Evolutionary conservation across 2,888 invertebrate species (phyloP).

Genomic region (Orthosia gothica): DNA sequence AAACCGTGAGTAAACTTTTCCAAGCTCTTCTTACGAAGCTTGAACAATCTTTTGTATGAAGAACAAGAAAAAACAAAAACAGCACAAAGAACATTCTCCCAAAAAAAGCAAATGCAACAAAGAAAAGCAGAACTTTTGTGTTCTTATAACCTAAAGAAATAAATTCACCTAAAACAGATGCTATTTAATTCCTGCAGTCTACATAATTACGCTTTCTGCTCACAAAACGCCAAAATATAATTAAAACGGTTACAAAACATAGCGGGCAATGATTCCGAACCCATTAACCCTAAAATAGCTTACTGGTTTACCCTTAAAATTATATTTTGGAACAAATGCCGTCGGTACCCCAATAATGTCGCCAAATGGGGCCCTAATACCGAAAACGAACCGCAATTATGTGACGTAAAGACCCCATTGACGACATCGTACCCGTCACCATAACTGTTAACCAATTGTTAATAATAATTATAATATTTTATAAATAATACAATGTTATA

Average conservation of each 20-base stretch:
- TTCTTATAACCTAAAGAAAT: background rate
- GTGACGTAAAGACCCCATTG: constrained; percentile 69
- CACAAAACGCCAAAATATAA: constrained; percentile 46
- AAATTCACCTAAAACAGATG: background rate
- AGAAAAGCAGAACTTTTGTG: background rate
- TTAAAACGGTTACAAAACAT: constrained; percentile 60
- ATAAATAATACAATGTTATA: constrained; percentile 22
- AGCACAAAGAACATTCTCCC: background rate
- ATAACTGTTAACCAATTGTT: constrained; percentile 28
- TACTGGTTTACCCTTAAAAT: constrained; percentile 73
- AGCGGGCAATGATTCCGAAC: constrained; percentile 66
- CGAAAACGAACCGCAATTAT: constrained; percentile 74
- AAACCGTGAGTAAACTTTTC: constrained; percentile 10
- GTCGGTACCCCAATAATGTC: constrained; percentile 70
- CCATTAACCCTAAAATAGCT: constrained; percentile 80
- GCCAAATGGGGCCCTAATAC: constrained; percentile 68
- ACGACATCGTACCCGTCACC: constrained; percentile 51
- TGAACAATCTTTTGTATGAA: background rate
- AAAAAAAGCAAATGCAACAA: background rate
- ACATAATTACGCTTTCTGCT: constrained; percentile 2
- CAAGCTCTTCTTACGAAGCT: background rate
- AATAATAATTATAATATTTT: constrained; percentile 15
- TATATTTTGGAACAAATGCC: constrained; percentile 70
- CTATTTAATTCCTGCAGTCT: constrained; percentile 10
- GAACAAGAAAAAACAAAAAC: background rate